These are phyloP conservation scores for Muscicapa comitata DNA, from an alignment of 2,797 vertebrate genomes.

Conservation along the genomic window DNA sequence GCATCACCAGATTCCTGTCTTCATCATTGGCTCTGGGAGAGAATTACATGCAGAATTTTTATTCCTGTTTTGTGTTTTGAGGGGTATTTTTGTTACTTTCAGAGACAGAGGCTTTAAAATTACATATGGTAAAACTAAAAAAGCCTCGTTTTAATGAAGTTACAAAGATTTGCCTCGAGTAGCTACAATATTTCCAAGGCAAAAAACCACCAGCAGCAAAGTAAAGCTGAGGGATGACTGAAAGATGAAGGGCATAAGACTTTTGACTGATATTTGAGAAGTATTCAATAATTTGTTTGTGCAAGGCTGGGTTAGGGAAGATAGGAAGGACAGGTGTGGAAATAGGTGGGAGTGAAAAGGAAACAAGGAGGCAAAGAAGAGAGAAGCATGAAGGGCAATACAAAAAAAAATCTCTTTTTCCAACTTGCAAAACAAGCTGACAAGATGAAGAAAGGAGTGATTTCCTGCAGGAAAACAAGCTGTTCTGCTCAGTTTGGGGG, in stretches of 20 bases:
- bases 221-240: neutral
- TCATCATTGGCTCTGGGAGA: accelerated
- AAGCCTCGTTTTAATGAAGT: neutral
- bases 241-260: neutral
- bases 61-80: neutral
- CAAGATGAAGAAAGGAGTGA: neutral
- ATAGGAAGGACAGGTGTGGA: neutral
- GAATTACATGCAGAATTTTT: neutral
- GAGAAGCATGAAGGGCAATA: neutral
- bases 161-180: neutral
- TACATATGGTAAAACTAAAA: neutral
- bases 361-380: neutral
- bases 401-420: neutral
- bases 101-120: neutral
- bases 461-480: neutral
- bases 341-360: neutral
- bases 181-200: neutral
- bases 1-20: neutral
- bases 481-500: neutral
- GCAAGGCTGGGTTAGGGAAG: neutral
- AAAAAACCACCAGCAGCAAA: neutral
- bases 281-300: neutral
- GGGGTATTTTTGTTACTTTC: neutral
- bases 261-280: neutral
- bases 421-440: neutral